Base-by-base conservation (phyloP, 2,888 invertebrate genomes). In the Pollenia griseotomentosa region DNA sequence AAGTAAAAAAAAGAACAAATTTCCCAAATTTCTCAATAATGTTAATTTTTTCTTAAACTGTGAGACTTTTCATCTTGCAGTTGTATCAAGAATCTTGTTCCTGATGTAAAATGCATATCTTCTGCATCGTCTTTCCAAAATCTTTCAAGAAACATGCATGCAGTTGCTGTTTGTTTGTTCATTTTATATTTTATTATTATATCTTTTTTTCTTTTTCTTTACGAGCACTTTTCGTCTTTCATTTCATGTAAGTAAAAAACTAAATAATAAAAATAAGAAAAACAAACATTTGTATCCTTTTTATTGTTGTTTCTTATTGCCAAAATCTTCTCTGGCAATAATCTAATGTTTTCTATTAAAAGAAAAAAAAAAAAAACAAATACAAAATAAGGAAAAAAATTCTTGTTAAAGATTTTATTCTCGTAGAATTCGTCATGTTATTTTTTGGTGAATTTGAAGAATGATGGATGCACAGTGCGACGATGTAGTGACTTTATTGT, bases 231-330 rank as follows among this genome's bases (percentile, higher is more conserved):
- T 74, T 66, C 19, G 42, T 74, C 12, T 57, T 68, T 70, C n/a
- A 63, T 44, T 16, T 14, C 65, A 66, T 74, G 57, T 81, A 81
- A 81, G 65, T 65, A 81, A 81, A 81, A 81, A 66, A 57, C 66
- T 81, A 81, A 73, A 81, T 80, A 80, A 71, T 23, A 80, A 80
- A 78, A 68, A 68, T 70, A 70, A 44, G 44, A 71, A 80, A 74
- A 81, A 66, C 65, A 74, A 81, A 73, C 73, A 73, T 57, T 42
- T 57, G 57, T 46, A 74, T 81, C 23, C 40, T 57, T 73, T 65
- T 65, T 65, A 71, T 71, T 81, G 40, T 61, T 80, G 11, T 71
- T 81, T 33, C 44, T 71, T 71, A 63, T 71, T 80, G 19, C 55
- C 53, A 53, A 55, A 33, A 33, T 33, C 63, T 63, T 23, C 66